Evolutionary conservation across 64 coral and sea anemone genomes (phyloP).

Genomic region (Pocillopora damicornis): DNA sequence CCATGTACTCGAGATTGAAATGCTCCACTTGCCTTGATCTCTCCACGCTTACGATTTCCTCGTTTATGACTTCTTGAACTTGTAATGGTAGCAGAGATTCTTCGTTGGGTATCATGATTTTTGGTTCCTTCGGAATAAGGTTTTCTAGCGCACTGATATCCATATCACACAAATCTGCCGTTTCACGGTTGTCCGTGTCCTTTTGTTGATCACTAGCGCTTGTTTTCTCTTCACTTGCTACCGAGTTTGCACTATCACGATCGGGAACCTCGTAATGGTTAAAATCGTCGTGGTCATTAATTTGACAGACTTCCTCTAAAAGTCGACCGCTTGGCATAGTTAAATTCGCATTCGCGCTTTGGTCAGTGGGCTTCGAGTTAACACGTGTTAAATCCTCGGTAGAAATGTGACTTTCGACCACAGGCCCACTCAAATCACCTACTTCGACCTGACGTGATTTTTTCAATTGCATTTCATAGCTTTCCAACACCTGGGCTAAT

Average conservation of each 20-base stretch:
- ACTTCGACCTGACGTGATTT: background rate
- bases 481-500: conserved; percentile 40
- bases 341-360: background rate
- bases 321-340: background rate
- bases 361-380: background rate
- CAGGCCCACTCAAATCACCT: background rate
- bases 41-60: background rate
- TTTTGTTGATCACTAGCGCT: too few species aligned
- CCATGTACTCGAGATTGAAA: background rate
- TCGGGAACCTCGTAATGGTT: background rate
- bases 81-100: background rate
- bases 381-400: background rate
- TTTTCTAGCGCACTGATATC: background rate
- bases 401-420: background rate
- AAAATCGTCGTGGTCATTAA: background rate
- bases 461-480: conserved; percentile 38
- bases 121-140: background rate
- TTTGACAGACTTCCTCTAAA: background rate
- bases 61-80: background rate
- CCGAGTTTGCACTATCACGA: background rate
- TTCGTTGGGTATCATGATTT: background rate
- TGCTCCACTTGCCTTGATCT: background rate
- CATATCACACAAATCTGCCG: background rate
- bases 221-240: background rate
- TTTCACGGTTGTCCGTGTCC: background rate